Conservation (phyloP, 2,113 vertebrate genomes). For the Urocynchramus pylzowi region DNA sequence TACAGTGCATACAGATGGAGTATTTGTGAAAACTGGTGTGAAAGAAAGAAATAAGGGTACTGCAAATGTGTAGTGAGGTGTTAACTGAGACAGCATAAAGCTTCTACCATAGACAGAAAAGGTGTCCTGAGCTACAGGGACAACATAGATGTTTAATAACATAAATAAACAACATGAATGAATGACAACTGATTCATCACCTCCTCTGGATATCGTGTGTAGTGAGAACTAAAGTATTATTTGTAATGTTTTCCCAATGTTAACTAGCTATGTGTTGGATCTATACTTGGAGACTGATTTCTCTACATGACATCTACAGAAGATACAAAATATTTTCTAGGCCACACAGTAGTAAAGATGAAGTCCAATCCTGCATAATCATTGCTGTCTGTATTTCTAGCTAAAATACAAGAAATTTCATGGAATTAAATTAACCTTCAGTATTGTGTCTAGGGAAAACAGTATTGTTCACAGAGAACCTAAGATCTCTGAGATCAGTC, state of each 20-base stretch:
- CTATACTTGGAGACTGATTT: not conserved
- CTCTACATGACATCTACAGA: not conserved
- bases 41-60: not conserved
- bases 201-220: not conserved
- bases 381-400: not conserved
- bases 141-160: not conserved
- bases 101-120: not conserved
- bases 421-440: not conserved
- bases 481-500: not conserved
- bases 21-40: not conserved
- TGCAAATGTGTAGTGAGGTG: not conserved
- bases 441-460: not conserved
- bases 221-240: not conserved
- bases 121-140: not conserved
- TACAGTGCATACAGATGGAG: not conserved
- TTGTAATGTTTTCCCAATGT: not conserved
- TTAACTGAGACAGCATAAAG: not conserved
- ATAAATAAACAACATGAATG: not conserved
- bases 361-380: not conserved
- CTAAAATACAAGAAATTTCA: not conserved
- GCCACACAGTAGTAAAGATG: not conserved
- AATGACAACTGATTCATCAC: not conserved
- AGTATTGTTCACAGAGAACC: not conserved
- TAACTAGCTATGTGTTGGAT: not conserved
- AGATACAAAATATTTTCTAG: not conserved